Evolutionary conservation across 2,113 vertebrate genomes (phyloP).

Genomic region (Protobothrops flavoviridis): DNA sequence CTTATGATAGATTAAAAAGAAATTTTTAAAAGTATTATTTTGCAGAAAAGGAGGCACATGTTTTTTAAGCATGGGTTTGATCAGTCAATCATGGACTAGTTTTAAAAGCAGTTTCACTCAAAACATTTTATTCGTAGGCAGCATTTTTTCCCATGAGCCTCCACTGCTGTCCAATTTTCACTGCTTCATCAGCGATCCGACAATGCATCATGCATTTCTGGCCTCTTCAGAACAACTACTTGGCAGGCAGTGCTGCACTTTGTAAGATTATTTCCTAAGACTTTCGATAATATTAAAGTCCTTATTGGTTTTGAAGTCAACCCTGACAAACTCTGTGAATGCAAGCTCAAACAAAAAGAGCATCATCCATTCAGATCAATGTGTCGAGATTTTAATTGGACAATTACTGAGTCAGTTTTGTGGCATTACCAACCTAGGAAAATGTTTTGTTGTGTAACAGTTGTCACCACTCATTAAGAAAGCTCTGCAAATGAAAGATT

Average conservation of each 20-base stretch:
- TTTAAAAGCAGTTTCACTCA: slow-evolving; percentile 1
- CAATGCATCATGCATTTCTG: slow-evolving; percentile 4
- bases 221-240: slow-evolving; percentile 4
- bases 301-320: slow-evolving; percentile 19
- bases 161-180: slow-evolving; percentile 1
- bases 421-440: neutral
- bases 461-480: neutral
- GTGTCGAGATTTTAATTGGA: neutral
- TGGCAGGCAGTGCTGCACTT: neutral
- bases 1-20: neutral
- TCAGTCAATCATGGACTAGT: neutral
- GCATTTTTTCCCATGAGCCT: slow-evolving; percentile 1
- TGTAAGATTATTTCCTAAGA: slow-evolving; percentile 18
- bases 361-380: neutral
- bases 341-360: neutral
- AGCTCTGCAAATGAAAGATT: neutral
- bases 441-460: neutral
- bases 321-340: neutral
- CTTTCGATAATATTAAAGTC: slow-evolving; percentile 23
- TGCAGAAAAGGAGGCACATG: neutral
- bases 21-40: neutral
- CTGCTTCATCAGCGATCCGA: slow-evolving; percentile 15
- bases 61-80: neutral
- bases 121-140: neutral
- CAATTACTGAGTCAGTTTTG: neutral